A percentile compares a stretch with the other conserved stretches of the same genome.
phyloP scores from a whole-genome alignment of 2,797 vertebrate species.

The Loris lydekkerianus region DNA sequence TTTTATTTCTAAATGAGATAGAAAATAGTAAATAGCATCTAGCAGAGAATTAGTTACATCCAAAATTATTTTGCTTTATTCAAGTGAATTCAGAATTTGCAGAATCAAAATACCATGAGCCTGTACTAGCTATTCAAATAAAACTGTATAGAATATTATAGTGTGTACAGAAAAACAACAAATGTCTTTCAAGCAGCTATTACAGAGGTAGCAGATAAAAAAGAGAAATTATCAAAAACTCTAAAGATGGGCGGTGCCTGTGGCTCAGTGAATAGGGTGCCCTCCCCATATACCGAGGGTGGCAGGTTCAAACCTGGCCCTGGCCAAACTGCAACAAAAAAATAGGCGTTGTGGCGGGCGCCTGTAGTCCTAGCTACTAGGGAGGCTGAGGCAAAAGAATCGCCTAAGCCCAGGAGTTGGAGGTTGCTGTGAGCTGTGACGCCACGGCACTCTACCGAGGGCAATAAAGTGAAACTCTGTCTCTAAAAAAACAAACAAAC shows the following conservation, averaged over 20 bases:
- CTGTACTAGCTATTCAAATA: slow-evolving; percentile 15
- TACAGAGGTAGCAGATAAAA: not conserved
- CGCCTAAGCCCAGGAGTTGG: too few relatives aligned
- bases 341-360: too few relatives aligned
- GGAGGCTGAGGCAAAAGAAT: too few relatives aligned
- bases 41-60: slow-evolving; percentile 57
- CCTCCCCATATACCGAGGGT: too few relatives aligned
- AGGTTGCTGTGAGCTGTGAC: too few relatives aligned
- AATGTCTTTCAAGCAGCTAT: not conserved
- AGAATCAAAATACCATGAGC: slow-evolving; percentile 23
- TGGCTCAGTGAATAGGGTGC: too few relatives aligned
- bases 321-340: too few relatives aligned
- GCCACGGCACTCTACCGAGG: too few relatives aligned
- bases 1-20: slow-evolving; percentile 49
- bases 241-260: not conserved
- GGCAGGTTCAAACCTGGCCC: too few relatives aligned
- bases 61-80: slow-evolving; percentile 54
- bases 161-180: not conserved
- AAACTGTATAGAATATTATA: slow-evolving; percentile 3
- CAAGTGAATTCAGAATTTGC: slow-evolving; percentile 51
- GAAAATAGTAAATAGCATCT: slow-evolving; percentile 31
- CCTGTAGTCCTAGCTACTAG: too few relatives aligned
- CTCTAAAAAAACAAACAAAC: too few relatives aligned
- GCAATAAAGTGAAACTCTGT: too few relatives aligned
- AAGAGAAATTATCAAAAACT: not conserved